Evolutionary conservation across 1,140 invertebrate genomes (phyloP).

Genomic region (Leucophenga varia): DNA sequence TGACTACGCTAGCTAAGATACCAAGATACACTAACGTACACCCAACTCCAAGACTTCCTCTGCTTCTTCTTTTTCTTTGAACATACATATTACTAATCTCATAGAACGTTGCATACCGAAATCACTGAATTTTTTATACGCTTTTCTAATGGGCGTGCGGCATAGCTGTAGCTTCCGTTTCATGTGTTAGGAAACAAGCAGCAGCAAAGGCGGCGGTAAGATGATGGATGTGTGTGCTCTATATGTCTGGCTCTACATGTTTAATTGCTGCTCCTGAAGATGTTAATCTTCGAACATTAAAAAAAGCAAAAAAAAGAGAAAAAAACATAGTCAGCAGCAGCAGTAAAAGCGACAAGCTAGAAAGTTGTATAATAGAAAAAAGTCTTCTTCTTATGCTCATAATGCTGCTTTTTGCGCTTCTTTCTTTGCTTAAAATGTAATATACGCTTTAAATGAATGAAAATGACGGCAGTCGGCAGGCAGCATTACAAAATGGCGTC

Average conservation of each 20-base stretch:
- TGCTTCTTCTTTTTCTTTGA: too few species aligned
- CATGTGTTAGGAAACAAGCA: not conserved
- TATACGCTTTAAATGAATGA: too few species aligned
- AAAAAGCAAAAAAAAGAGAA: constrained; percentile 16
- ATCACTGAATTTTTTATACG: too few species aligned
- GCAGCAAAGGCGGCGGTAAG: not conserved
- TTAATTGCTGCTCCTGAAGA: constrained; percentile 35
- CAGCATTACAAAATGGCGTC: too few species aligned
- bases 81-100: too few species aligned
- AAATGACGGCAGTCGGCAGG: too few species aligned
- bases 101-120: too few species aligned
- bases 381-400: too few species aligned
- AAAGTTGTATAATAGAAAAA: constrained; percentile 16
- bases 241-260: constrained; percentile 16
- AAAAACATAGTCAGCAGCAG: constrained; percentile 27
- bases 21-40: too few species aligned
- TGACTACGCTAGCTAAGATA: too few species aligned
- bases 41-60: too few species aligned
- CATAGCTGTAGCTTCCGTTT: not conserved
- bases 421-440: not conserved
- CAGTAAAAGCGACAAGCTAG: not conserved
- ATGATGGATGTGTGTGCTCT: constrained; percentile 10
- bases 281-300: constrained; percentile 28
- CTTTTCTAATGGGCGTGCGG: not conserved
- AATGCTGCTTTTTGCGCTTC: too few species aligned